Evolutionary conservation across 2,113 vertebrate genomes (phyloP).

Genomic region (Pelusios castaneus): DNA sequence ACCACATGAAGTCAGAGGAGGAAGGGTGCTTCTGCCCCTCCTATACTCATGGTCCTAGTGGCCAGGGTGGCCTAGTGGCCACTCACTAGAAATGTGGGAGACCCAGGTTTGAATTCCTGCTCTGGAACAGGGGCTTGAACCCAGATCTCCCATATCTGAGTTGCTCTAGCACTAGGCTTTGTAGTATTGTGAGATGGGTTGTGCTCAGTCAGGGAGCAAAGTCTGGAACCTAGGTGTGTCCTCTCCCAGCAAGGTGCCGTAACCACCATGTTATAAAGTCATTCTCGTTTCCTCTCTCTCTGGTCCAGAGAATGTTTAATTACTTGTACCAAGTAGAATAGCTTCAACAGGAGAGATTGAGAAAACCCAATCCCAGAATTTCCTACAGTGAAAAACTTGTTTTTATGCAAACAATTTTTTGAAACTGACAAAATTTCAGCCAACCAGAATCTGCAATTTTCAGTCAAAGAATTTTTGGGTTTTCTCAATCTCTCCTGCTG

Average conservation of each 20-base stretch:
- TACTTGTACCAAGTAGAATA: background rate
- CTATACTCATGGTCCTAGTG: no score
- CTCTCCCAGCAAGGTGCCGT: background rate
- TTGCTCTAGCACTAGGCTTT: background rate
- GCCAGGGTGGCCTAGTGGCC: no score
- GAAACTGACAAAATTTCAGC: background rate
- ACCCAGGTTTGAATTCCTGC: background rate
- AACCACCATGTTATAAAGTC: background rate
- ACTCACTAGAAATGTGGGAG: background rate
- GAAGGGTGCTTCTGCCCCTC: background rate
- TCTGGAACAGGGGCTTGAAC: background rate
- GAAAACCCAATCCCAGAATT: background rate
- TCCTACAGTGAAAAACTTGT: background rate
- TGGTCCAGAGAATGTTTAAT: background rate
- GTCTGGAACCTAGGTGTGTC: background rate
- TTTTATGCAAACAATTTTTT: background rate
- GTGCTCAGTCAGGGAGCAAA: background rate
- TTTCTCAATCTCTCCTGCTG: no score
- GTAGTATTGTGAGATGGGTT: background rate
- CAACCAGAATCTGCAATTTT: background rate
- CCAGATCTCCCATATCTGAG: background rate
- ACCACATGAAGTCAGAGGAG: conserved; percentile 18
- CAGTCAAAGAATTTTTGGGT: no score
- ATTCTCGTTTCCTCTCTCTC: no score
- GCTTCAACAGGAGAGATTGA: background rate